These are phyloP conservation scores for Odontocolon sp. DNA, from an alignment of 2,888 invertebrate species.

Conservation along the genomic window DNA sequence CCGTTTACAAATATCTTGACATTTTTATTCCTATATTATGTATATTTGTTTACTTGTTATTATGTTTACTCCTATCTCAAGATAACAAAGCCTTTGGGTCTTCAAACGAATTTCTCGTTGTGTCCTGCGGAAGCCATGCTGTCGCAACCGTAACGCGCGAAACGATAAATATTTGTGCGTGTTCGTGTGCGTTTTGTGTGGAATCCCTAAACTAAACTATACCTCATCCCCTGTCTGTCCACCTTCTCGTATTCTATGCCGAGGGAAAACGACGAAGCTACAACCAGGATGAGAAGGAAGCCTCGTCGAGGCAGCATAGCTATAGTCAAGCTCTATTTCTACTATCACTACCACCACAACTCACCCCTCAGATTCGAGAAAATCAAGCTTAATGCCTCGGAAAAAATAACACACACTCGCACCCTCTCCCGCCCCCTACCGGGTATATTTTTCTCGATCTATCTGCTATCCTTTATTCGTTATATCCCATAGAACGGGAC, in stretches of 20 bases:
- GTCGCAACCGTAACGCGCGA: constrained; percentile 1
- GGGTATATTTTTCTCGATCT: constrained; percentile 37
- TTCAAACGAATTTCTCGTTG: not conserved
- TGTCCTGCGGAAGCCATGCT: constrained; percentile 14
- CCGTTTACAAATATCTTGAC: too few species aligned
- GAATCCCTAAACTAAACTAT: constrained; percentile 76
- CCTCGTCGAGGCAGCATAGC: constrained; percentile 1
- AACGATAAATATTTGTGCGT: constrained; percentile 48
- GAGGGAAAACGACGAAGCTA: constrained; percentile 41
- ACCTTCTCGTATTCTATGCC: constrained; percentile 26
- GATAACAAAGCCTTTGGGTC: not conserved
- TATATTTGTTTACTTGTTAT: not conserved
- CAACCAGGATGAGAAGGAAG: constrained; percentile 40
- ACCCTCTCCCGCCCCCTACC: constrained; percentile 54
- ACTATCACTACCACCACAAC: constrained; percentile 66
- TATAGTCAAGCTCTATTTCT: constrained; percentile 47
- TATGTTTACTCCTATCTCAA: not conserved
- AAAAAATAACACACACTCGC: constrained; percentile 79
- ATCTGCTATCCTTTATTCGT: constrained; percentile 15
- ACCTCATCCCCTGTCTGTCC: constrained; percentile 68
- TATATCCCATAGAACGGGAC: too few species aligned
- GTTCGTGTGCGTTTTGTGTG: constrained; percentile 65
- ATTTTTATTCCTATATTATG: too few species aligned
- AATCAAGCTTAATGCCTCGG: constrained; percentile 79
- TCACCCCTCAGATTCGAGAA: constrained; percentile 66